phyloP scores from a whole-genome alignment of 2,888 invertebrate genomes.

The Crematogaster levior region DNA sequence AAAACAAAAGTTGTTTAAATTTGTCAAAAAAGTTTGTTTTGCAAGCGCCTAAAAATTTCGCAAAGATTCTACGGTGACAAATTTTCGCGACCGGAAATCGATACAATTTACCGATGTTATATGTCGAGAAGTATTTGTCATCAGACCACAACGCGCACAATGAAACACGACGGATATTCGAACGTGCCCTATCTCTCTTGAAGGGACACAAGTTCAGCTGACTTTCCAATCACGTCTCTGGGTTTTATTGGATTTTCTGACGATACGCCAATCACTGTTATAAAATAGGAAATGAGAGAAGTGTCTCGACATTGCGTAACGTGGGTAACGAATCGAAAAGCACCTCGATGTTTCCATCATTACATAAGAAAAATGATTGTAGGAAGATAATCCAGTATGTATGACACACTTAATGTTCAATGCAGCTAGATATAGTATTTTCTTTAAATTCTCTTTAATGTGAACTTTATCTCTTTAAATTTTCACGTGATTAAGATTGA shows the following conservation, averaged over 20 bases:
- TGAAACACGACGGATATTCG: conserved; percentile 28
- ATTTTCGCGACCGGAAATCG: conserved; percentile 20
- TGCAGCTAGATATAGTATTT: neutral
- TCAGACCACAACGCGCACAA: conserved; percentile 41
- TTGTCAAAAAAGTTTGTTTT: neutral
- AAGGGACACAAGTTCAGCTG: conserved; percentile 31
- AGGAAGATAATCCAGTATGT: neutral
- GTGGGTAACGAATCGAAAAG: conserved; percentile 24
- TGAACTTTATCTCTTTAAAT: neutral
- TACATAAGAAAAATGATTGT: conserved; percentile 10
- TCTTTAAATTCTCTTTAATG: no score
- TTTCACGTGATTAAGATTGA: neutral
- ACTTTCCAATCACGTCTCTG: conserved; percentile 49
- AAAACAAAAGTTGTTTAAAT: neutral
- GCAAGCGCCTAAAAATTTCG: conserved; percentile 13
- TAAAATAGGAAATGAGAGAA: conserved; percentile 45
- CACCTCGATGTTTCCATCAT: neutral
- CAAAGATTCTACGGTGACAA: neutral
- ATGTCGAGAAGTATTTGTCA: conserved; percentile 28
- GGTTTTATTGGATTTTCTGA: conserved; percentile 42
- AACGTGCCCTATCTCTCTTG: conserved; percentile 8
- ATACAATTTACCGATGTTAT: conserved; percentile 26
- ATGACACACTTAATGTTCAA: neutral
- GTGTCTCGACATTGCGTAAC: conserved; percentile 32
- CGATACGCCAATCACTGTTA: conserved; percentile 47